Evolutionary conservation across 2,797 vertebrate genomes (phyloP).

Genomic region (Aythya fuligula): DNA sequence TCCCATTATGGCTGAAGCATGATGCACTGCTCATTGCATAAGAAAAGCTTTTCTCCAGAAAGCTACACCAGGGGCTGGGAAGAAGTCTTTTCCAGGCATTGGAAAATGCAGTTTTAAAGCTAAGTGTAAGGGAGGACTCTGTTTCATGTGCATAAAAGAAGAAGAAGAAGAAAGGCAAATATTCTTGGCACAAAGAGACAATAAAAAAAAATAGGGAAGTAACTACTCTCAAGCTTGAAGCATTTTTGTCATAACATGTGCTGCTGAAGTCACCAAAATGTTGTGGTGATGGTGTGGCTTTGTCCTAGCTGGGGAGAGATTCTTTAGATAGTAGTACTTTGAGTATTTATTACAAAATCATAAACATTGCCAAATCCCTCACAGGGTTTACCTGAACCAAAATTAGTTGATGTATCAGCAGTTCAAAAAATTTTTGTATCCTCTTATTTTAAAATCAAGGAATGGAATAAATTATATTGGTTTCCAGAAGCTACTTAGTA

Average conservation of each 20-base stretch:
- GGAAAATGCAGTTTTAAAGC: neutral
- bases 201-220: conserved; percentile 41
- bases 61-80: neutral
- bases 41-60: neutral
- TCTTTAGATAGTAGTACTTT: neutral
- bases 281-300: neutral
- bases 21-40: neutral
- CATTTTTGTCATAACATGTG: conserved; percentile 39
- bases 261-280: conserved; percentile 51
- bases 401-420: neutral
- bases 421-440: neutral
- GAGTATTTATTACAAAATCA: conserved; percentile 51
- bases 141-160: neutral
- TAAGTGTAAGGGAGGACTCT: neutral
- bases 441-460: neutral
- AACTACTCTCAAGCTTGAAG: conserved; percentile 18
- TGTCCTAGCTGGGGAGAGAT: neutral
- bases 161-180: conserved; percentile 55
- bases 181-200: conserved; percentile 36
- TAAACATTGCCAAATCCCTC: neutral
- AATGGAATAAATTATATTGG: neutral
- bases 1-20: conserved; percentile 61
- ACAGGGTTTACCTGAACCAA: neutral
- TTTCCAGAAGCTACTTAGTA: neutral
- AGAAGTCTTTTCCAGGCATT: neutral